Evolutionary conservation across 2,113 vertebrate species (phyloP).

Genomic region (Sylvilagus bachmani): DNA sequence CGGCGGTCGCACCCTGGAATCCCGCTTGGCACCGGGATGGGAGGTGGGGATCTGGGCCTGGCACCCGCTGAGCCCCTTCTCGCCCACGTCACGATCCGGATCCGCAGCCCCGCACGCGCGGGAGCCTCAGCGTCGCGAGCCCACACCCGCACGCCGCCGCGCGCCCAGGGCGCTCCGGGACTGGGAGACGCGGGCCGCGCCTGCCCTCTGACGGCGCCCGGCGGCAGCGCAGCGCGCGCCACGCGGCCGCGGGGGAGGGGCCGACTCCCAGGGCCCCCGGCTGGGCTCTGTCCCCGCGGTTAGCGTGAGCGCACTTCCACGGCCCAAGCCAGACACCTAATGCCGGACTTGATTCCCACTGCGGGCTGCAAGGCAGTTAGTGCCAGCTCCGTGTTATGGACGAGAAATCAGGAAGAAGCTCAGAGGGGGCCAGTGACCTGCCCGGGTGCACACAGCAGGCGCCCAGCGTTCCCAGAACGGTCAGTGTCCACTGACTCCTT

Average conservation of each 20-base stretch:
- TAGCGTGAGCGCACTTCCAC: too few relatives aligned
- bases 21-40: background rate
- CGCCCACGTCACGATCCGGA: too few relatives aligned
- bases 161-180: background rate
- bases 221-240: slow-evolving; percentile 17
- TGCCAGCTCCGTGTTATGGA: too few relatives aligned
- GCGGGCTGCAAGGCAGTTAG: background rate
- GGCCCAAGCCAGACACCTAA: background rate
- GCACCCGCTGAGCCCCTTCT: background rate
- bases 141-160: too few relatives aligned
- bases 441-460: background rate
- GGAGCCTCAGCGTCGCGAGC: background rate
- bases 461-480: too few relatives aligned
- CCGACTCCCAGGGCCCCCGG: too few relatives aligned
- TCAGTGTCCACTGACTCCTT: too few relatives aligned
- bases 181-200: slow-evolving; percentile 87
- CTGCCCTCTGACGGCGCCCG: slow-evolving; percentile 93
- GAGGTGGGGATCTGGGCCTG: background rate
- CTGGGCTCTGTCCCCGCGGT: fast-evolving
- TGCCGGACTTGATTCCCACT: background rate
- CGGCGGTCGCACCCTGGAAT: background rate
- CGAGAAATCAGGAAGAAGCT: too few relatives aligned
- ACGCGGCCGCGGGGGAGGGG: background rate
- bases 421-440: background rate
- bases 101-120: too few relatives aligned